Evolutionary conservation across 2,113 vertebrate species (phyloP).

Genomic region (Mustelus asterias): DNA sequence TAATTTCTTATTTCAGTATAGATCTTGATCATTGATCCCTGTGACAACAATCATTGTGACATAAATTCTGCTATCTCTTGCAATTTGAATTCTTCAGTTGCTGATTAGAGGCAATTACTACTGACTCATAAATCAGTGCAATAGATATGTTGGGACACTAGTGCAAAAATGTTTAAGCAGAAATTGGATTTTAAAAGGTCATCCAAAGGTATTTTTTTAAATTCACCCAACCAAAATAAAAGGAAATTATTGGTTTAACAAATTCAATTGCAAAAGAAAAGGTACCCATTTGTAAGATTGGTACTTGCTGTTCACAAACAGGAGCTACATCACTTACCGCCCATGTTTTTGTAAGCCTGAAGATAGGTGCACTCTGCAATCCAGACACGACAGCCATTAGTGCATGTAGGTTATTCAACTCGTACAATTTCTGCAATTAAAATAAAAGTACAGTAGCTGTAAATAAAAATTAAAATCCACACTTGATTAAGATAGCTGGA

Average conservation of each 20-base stretch:
- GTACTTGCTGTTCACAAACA: rapidly evolving
- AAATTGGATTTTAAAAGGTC: neutral
- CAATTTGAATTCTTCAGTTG: neutral
- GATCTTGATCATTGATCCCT: neutral
- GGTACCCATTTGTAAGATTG: neutral
- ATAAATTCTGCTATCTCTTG: neutral
- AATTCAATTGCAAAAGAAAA: neutral
- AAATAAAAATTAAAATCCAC: neutral
- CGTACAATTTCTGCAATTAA: conserved; percentile 80
- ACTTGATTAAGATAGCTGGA: neutral
- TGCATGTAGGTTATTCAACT: conserved; percentile 94
- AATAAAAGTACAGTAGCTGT: conserved; percentile 19
- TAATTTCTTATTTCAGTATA: neutral
- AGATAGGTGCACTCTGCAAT: conserved; percentile 93
- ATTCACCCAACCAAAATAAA: neutral
- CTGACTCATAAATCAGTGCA: neutral
- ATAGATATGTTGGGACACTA: neutral
- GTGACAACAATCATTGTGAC: neutral
- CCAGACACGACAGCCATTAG: conserved; percentile 95
- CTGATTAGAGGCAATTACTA: neutral
- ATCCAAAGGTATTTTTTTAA: neutral
- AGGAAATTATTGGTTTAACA: neutral
- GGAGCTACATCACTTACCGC: conserved; percentile 71
- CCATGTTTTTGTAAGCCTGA: conserved; percentile 93
- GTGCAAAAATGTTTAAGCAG: neutral